Evolutionary conservation across 2,888 invertebrate species (phyloP), one percentile per base, ranked within the genome.

Genomic region (Byasa hedistus): DNA sequence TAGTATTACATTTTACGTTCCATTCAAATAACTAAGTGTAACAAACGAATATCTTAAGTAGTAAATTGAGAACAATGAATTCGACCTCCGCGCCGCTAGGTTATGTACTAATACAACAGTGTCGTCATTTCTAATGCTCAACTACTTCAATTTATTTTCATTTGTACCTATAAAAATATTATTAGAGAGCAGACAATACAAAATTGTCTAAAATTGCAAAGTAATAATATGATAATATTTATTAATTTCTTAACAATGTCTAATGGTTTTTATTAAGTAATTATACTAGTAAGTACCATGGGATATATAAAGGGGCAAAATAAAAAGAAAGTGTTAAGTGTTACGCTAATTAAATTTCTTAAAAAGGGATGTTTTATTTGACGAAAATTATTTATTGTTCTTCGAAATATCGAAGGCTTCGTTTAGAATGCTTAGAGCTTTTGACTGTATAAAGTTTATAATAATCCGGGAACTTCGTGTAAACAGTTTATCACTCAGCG

Each of bases 61-160:
- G 74, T 79, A 84, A 88, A 88, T 88, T 88, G 87, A 73, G 77
- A 77, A 73, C 85, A 87, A 88, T 88, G 83, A 79, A 86, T 85
- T 80, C 78, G 87, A 87, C 87, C 89, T 87, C 86, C 63, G 64
- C 67, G 61, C 64, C 65, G 66, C 66, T 70, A 70, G 71, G 62
- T 68, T 66, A 62, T 57, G 21, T 32, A 54, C n/a, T 19, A 48
- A 48, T 48, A n/a, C 48, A n/a, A 36, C 17, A 32, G 8, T 32
- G 57, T 24, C 39, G 22, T 51, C 56, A 52, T 39, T 36, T 24
- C 22, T 54, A 57, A 19, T 57, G 32, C 48, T 27, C 48, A 48
- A 57, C 62, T 57, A n/a, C 48, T 57, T 48, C 63, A 51, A 63
- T 63, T 57, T 57, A 17, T 60, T 60, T 64, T 48, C 58, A 68